phyloP scores from a whole-genome alignment of 2,797 vertebrate species.

The Alosa sapidissima region DNA sequence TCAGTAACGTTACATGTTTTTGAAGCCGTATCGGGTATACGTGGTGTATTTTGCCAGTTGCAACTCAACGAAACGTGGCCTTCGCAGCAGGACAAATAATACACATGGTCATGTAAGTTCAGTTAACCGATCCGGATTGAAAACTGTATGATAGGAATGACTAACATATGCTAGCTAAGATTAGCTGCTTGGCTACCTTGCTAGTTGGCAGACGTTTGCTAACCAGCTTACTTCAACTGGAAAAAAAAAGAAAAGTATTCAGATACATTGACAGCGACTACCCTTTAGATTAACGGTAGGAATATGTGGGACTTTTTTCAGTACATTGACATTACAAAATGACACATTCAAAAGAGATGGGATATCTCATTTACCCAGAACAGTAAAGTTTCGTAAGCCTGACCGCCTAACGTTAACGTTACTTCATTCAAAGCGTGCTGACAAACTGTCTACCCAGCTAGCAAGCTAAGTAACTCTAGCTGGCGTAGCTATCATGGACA shows the following conservation, averaged over 20 bases:
- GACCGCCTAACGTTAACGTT: background rate
- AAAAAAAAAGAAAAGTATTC: background rate
- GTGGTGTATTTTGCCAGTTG: background rate
- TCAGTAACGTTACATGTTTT: constrained; percentile 55
- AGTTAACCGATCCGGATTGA: background rate
- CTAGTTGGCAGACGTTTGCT: constrained; percentile 32
- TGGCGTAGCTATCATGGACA: background rate
- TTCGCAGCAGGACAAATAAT: background rate
- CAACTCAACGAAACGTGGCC: too few species aligned
- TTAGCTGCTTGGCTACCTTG: constrained; percentile 4
- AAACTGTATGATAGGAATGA: background rate
- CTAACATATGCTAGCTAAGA: background rate
- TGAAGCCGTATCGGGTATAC: background rate
- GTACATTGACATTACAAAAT: background rate
- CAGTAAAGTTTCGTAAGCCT: constrained; percentile 27
- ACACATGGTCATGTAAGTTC: background rate
- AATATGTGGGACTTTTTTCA: background rate
- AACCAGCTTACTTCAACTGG: constrained; percentile 29
- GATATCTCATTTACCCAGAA: background rate
- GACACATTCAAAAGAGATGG: background rate
- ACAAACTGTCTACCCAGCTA: constrained; percentile 14
- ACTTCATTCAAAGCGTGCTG: constrained; percentile 28
- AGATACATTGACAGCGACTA: background rate
- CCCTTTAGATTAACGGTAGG: background rate
- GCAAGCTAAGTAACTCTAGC: constrained; percentile 17